Evolutionary conservation across 2,113 vertebrate genomes (phyloP).

Genomic region (Bettongia penicillata): DNA sequence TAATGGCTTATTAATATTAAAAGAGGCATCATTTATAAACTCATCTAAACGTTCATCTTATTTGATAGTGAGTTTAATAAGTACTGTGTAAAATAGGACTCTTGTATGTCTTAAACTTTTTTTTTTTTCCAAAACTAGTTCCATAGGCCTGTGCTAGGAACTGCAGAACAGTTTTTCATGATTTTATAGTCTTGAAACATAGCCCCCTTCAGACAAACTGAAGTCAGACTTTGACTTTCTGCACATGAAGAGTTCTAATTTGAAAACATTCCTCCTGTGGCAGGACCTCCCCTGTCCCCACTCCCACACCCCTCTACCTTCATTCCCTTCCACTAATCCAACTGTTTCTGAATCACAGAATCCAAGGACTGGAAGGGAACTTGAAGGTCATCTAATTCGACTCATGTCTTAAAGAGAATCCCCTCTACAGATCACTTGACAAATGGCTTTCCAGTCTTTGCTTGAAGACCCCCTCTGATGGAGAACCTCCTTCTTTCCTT

Average conservation of each 20-base stretch:
- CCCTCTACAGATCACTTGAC: not conserved
- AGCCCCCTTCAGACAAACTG: not conserved
- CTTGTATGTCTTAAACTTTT: not conserved
- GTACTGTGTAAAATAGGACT: not conserved
- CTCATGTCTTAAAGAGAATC: too few relatives aligned
- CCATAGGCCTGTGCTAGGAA: not conserved
- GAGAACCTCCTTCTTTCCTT: not conserved
- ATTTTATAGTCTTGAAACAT: not conserved
- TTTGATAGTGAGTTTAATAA: too few relatives aligned
- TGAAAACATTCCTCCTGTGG: not conserved
- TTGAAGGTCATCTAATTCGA: not conserved
- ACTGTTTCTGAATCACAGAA: not conserved
- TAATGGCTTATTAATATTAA: not conserved
- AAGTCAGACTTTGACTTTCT: not conserved
- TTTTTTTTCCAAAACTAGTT: not conserved
- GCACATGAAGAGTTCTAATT: not conserved
- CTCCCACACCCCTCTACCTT: not conserved
- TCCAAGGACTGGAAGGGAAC: not conserved
- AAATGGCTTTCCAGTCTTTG: not conserved
- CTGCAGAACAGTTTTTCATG: too few relatives aligned
- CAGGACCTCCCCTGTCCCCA: too few relatives aligned
- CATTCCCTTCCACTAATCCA: not conserved
- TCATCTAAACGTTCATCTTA: not conserved
- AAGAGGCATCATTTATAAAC: not conserved
- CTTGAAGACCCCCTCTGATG: not conserved